A percentile compares a stretch with the other conserved stretches of the same genome.
Evolutionary conservation across 2,113 vertebrate species (phyloP).

Genomic region (Zapornia atra): DNA sequence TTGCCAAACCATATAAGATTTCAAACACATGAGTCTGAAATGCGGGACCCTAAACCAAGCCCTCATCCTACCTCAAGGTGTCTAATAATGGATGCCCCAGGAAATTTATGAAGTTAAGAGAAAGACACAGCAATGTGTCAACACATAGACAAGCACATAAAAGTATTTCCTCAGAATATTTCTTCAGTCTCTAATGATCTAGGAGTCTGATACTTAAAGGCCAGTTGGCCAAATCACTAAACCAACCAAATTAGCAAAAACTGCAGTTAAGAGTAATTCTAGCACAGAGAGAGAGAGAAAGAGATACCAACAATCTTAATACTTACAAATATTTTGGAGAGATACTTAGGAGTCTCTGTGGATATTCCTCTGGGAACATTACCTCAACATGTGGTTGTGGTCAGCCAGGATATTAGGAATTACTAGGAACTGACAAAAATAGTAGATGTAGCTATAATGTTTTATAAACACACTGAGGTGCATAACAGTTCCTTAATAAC

Average conservation of each 20-base stretch:
- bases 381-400: not conserved
- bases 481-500: not conserved
- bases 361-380: not conserved
- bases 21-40: not conserved
- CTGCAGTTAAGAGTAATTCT: not conserved
- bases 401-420: not conserved
- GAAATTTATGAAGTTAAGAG: not conserved
- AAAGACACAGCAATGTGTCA: not conserved
- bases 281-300: not conserved
- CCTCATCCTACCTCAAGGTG: not conserved
- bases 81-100: fast-evolving
- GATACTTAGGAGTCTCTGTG: not conserved
- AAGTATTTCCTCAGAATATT: not conserved
- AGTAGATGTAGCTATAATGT: fast-evolving
- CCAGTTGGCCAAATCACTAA: not conserved
- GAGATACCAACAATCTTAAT: not conserved
- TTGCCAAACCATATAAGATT: not conserved
- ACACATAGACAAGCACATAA: not conserved
- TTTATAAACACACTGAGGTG: not conserved
- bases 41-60: not conserved
- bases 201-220: not conserved
- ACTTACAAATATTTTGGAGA: not conserved
- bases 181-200: not conserved
- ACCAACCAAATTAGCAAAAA: not conserved
- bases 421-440: fast-evolving